Evolutionary conservation across 1,140 invertebrate genomes (phyloP).

Genomic region (Tetragonula clypearis): DNA sequence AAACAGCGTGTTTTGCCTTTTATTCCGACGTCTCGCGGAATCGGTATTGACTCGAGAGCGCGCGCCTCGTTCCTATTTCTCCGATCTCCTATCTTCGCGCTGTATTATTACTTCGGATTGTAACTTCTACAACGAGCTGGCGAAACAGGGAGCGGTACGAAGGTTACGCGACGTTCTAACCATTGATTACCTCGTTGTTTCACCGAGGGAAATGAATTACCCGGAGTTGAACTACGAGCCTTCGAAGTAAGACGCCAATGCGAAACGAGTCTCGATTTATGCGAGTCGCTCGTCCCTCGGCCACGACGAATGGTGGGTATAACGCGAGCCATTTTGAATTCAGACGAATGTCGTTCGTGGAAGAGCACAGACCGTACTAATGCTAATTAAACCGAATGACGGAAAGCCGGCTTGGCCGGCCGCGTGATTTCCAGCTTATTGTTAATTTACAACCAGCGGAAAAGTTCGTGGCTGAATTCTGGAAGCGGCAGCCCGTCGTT

Average conservation of each 20-base stretch:
- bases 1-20: conserved; percentile 14
- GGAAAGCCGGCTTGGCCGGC: background rate
- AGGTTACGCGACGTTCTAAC: background rate
- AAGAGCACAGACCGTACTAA: background rate
- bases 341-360: background rate
- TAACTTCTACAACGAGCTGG: background rate
- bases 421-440: conserved; percentile 37
- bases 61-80: background rate
- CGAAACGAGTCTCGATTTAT: background rate
- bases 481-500: conserved; percentile 36
- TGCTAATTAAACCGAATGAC: conserved; percentile 12
- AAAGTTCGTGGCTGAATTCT: conserved; percentile 29
- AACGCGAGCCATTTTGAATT: background rate
- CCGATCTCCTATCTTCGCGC: background rate
- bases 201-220: background rate
- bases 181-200: background rate
- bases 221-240: background rate
- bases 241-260: background rate
- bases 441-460: conserved; percentile 39
- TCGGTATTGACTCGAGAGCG: background rate
- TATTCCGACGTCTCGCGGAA: conserved; percentile 7
- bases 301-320: background rate
- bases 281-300: accelerated
- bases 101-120: background rate
- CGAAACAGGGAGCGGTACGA: background rate